These are phyloP conservation scores for Leucophenga montana DNA, from an alignment of 2,888 invertebrate genomes.

Conservation along the genomic window DNA sequence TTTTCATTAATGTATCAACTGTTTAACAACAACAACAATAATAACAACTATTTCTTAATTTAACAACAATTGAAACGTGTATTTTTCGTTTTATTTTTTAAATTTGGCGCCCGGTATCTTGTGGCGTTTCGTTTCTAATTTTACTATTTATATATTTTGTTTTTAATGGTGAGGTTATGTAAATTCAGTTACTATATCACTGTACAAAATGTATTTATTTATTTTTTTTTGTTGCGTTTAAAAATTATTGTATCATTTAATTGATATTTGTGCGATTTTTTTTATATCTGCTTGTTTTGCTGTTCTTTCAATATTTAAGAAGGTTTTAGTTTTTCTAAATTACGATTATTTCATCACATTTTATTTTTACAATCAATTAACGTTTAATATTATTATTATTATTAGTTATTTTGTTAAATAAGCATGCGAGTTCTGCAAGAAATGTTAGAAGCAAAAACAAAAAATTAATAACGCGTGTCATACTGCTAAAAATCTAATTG, in stretches of 20 bases:
- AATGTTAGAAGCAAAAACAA: conserved; percentile 38
- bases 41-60: conserved; percentile 41
- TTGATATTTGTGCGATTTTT: conserved; percentile 32
- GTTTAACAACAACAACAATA: conserved; percentile 41
- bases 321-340: conserved; percentile 32
- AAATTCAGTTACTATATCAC: conserved; percentile 55
- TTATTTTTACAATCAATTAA: conserved; percentile 20
- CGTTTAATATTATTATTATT: conserved; percentile 41
- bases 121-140: conserved; percentile 20
- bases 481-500: no score
- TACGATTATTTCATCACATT: conserved; percentile 45
- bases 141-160: not conserved
- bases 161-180: conserved; percentile 38
- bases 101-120: not conserved
- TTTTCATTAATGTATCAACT: conserved; percentile 33
- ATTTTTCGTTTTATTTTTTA: conserved; percentile 17
- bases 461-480: conserved; percentile 21
- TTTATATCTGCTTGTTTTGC: conserved; percentile 23
- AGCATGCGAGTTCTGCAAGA: conserved; percentile 66
- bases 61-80: conserved; percentile 46
- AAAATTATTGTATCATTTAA: conserved; percentile 45
- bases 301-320: conserved; percentile 38
- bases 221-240: conserved; percentile 44
- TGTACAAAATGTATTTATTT: conserved; percentile 54
- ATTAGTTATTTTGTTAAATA: conserved; percentile 40